Conservation (phyloP, 2,113 vertebrate species). For the Thalassarche chlororhynchos region DNA sequence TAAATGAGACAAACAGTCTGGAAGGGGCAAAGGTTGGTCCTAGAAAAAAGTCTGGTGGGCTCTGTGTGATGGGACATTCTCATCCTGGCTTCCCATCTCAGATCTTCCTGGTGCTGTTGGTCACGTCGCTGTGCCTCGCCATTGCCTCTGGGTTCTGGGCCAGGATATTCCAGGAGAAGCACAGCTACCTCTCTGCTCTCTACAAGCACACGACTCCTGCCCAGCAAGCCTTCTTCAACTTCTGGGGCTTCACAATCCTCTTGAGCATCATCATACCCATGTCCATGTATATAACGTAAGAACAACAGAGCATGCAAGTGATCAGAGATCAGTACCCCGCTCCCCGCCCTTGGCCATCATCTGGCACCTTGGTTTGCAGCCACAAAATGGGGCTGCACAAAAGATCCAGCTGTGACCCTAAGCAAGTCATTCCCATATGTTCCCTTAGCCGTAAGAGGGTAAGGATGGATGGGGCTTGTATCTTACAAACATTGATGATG, state of each 20-base stretch:
- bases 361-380: not conserved
- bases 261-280: constrained; percentile 89
- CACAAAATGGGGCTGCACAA: not conserved
- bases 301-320: not conserved
- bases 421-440: not conserved
- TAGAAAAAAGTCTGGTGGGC: not conserved
- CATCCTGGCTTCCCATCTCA: not conserved
- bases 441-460: not conserved
- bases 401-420: not conserved
- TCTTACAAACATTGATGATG: not conserved
- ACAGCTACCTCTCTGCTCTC: constrained; percentile 58
- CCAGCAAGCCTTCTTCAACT: constrained; percentile 83
- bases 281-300: constrained; percentile 91
- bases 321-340: not conserved
- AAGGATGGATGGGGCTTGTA: not conserved
- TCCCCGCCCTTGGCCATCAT: not conserved
- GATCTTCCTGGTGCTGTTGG: constrained; percentile 68
- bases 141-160: constrained; percentile 34
- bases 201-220: not conserved
- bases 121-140: not conserved
- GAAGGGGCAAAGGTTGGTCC: not conserved
- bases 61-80: not conserved
- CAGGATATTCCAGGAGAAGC: constrained; percentile 34
- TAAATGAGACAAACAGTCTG: not conserved
- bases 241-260: constrained; percentile 90